phyloP scores from a whole-genome alignment of 2,888 invertebrate species.

The Chymomyza caudatula region DNA sequence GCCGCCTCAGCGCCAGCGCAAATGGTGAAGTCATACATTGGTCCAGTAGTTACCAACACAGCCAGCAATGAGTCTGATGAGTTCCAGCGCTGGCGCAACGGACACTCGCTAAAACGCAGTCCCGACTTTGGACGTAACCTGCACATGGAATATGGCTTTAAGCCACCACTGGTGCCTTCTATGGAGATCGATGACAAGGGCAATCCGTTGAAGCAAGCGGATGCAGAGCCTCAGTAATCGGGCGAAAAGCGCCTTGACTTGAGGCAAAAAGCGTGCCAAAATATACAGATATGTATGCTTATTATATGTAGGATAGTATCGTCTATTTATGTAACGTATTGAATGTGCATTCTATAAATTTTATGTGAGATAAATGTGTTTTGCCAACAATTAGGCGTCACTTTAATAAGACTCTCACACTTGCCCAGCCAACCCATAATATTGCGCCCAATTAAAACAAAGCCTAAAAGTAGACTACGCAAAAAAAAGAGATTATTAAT shows the following conservation, averaged over 20 bases:
- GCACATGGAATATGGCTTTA: constrained; percentile 89
- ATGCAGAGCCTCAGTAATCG: constrained; percentile 31
- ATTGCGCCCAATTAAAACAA: constrained; percentile 41
- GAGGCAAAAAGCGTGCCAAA: constrained; percentile 54
- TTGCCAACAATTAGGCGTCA: constrained; percentile 21
- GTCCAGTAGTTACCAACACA: constrained; percentile 42
- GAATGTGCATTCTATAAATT: constrained; percentile 50
- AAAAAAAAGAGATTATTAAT: constrained; percentile 45
- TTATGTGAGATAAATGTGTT: background rate
- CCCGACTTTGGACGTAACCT: constrained; percentile 82
- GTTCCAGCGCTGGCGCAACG: constrained; percentile 77
- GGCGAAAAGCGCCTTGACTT: background rate
- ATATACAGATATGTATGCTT: constrained; percentile 36
- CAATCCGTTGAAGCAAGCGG: constrained; percentile 79
- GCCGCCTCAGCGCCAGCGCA: constrained; percentile 79
- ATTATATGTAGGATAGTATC: constrained; percentile 9
- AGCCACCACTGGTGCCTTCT: constrained; percentile 89
- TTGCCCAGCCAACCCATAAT: background rate
- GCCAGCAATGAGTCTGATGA: constrained; percentile 55
- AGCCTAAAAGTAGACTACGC: constrained; percentile 30
- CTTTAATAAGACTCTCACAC: background rate
- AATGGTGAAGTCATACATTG: constrained; percentile 77
- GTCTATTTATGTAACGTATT: constrained; percentile 55
- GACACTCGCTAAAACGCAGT: constrained; percentile 79
- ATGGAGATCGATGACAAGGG: constrained; percentile 88